Conservation (phyloP, 2,113 vertebrate species). For the Neotoma lepida region DNA sequence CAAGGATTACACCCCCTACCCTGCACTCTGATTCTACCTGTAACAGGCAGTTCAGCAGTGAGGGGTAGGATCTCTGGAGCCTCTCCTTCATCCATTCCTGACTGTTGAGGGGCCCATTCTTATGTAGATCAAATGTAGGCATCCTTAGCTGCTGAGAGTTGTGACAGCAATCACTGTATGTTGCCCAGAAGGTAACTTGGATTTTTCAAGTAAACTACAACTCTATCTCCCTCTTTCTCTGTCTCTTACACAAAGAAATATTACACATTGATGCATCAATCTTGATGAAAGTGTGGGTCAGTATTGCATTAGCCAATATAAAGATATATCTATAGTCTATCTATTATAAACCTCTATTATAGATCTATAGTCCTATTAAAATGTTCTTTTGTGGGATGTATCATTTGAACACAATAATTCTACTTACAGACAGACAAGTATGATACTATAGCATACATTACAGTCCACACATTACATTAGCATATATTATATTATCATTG, state of each 20-base stretch:
- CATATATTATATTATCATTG: background rate
- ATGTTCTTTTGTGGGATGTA: background rate
- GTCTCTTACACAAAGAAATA: background rate
- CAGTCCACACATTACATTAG: too few relatives aligned
- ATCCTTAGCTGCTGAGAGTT: too few relatives aligned
- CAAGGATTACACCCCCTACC: background rate
- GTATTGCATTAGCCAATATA: background rate
- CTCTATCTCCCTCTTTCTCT: background rate
- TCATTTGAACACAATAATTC: slow-evolving; percentile 14
- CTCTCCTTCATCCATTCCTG: too few relatives aligned
- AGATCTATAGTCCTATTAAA: background rate
- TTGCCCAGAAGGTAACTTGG: background rate
- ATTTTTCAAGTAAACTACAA: background rate
- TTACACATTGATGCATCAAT: background rate
- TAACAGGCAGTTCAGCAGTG: background rate
- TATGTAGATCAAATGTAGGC: background rate
- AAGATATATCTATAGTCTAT: background rate
- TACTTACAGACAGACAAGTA: background rate
- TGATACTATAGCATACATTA: background rate
- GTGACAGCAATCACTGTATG: background rate
- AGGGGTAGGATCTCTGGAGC: background rate
- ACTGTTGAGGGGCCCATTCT: background rate
- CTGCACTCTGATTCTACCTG: background rate
- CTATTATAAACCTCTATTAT: background rate
- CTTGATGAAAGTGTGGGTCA: background rate